Base-by-base conservation (phyloP, 2,113 vertebrate genomes). In the Cinclus mexicanus region DNA sequence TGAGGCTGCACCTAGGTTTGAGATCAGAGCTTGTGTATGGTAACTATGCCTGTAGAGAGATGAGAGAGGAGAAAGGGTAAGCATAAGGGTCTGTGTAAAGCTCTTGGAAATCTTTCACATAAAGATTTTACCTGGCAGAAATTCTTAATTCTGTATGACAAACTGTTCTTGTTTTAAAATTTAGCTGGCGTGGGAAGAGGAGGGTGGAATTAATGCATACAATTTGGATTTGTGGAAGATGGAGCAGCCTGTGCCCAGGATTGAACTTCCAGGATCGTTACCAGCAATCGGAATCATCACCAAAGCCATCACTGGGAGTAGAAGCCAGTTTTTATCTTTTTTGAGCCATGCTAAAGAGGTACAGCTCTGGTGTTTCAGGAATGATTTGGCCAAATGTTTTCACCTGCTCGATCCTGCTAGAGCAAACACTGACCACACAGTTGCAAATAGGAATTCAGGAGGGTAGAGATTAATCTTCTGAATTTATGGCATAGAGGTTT, bases 381-480 rank as follows among this genome's bases (percentile, higher is more conserved):
- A 22, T 69, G 22, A 39, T 53, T 86, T 31, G 61, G 25, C n/a
- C 71, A 80, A 47, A 18, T 69, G 4, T 88, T 42, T 85, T 55
- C 12, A 68, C 31, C 28, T 72, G 28, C 29, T 55, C 31, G 41
- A 26, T 56, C 12, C 50, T 56, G 31, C 17, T n/a, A 35, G n/a
- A 60, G 46, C 26, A 21, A 41, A 18, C 16, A 13, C 23, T 0
- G 0, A 17, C 25, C 0, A 0, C 13, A 10, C 21, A 79, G 13
- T 52, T 71, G 83, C n/a, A 61, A 77, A 71, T 3, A 47, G 31
- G 60, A 80, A 20, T 46, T 90, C 19, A 20, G 44, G 63, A 88
- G n/a, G 12, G 6, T 35, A 47, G 55, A 90, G 31, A 13, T 55
- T 20, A 85, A 67, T 41, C 25, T 82, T 87, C 61, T 56, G 61